Evolutionary conservation across 1,140 invertebrate genomes (phyloP), one percentile per base, ranked within the genome.

Genomic region (Harlomillsia oculata): DNA sequence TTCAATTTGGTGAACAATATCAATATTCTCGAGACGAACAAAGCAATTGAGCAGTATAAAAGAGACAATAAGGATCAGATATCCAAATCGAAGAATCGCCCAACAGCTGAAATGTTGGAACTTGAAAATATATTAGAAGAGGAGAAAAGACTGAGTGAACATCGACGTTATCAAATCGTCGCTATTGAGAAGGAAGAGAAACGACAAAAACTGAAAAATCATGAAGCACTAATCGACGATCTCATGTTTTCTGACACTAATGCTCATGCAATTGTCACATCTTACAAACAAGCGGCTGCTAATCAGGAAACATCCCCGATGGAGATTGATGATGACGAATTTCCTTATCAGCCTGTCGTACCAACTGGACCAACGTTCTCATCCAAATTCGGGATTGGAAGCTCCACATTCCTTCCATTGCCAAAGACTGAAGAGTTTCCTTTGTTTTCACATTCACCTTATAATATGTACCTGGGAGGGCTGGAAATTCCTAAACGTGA

Each of bases 1-100:
- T 96, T 80, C 69, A 98, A 97, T 75, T 73, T 98, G 62, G 80
- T 81, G 1, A 89, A 97, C 73, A 85, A 93, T 69, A 85, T 94
- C 54, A 89, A 98, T 72, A 75, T 95, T 16, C 78, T 89, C 32
- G 82, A 83, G 60, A 97, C 90, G 1, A 92, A 92, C 69, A 88
- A 85, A 69, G 82, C 78, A 68, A 94, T 99, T 63, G 91, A 97
- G 66, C 82, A 88, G 58, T 97, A 97, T 72, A 94, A 92, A 71
- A 87, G 83, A 59, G 89, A 95, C 62, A 95, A 98, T 71, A 85
- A 83, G 60, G 92, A 96, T 37, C 71, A 82, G 48, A 97, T 98
- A 56, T 76, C 84, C 62, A 91, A 62, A 32, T 21, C 48, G 3
- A 50, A 40, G 43, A 40, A 39, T 46, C 48, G 65, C 37, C 67